These are phyloP conservation scores for Scatophagus argus DNA, from an alignment of 2,113 vertebrate species.

Conservation along the genomic window DNA sequence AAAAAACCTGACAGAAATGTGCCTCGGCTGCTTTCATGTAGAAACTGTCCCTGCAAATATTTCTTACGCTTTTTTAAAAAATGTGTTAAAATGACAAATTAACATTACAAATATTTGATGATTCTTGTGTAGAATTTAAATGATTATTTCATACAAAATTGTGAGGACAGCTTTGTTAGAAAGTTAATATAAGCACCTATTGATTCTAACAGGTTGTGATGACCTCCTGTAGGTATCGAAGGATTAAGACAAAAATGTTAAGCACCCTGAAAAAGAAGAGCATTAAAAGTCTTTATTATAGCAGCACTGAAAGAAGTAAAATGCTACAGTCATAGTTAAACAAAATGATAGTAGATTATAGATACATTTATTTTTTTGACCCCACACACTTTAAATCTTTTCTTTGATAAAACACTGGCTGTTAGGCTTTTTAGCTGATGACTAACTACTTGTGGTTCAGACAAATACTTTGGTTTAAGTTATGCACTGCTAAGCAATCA, in stretches of 20 bases:
- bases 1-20: too few species aligned
- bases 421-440: neutral
- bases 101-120: too few species aligned
- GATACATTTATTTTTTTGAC: neutral
- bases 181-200: too few species aligned
- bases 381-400: conserved; percentile 1
- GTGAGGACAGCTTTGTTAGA: too few species aligned
- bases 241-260: neutral
- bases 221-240: too few species aligned
- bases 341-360: neutral
- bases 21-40: too few species aligned
- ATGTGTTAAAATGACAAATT: too few species aligned
- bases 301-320: conserved; percentile 22
- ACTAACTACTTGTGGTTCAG: neutral
- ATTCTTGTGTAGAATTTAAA: too few species aligned
- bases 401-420: conserved; percentile 7
- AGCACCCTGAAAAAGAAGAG: neutral
- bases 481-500: neutral
- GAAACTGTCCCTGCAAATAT: too few species aligned
- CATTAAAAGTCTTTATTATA: conserved; percentile 43
- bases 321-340: conserved; percentile 1
- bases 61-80: too few species aligned
- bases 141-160: too few species aligned
- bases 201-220: neutral
- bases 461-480: conserved; percentile 13